phyloP scores from a whole-genome alignment of 2,113 vertebrate genomes.

The Periophthalmus modestus region DNA sequence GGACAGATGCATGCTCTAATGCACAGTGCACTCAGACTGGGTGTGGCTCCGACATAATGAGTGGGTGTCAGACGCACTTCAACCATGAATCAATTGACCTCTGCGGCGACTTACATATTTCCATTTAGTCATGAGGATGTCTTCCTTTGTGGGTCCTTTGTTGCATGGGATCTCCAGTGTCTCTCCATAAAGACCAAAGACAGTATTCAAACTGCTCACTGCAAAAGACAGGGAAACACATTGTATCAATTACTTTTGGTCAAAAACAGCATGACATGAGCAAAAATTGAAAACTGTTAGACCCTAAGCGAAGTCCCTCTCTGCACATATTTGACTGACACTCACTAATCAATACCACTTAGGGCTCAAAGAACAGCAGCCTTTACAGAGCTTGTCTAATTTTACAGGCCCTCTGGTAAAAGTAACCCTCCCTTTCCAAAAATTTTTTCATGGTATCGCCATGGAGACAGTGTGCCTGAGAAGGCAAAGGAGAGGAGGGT shows the following conservation, averaged over 20 bases:
- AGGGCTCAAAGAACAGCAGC: conserved; percentile 5
- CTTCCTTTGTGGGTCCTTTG: conserved; percentile 40
- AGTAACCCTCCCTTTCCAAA: conserved; percentile 30
- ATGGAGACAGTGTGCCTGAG: conserved; percentile 64
- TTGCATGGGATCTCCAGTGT: conserved; percentile 88
- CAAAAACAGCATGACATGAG: conserved; percentile 19
- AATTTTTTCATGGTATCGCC: conserved; percentile 58
- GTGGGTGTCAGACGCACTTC: conserved; percentile 46
- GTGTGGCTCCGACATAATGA: conserved; percentile 61
- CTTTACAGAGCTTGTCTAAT: conserved; percentile 31
- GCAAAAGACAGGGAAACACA: conserved; percentile 45
- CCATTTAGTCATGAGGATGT: conserved; percentile 87
- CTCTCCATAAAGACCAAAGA: conserved; percentile 85
- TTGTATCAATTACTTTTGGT: conserved; percentile 25
- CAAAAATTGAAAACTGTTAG: conserved; percentile 32
- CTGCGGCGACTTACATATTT: conserved; percentile 90
- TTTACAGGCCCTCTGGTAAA: conserved; percentile 24
- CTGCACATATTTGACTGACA: conserved; percentile 19
- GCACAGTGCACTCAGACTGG: conserved; percentile 57
- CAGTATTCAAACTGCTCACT: conserved; percentile 81
- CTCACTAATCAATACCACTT: conserved; percentile 34
- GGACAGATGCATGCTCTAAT: conserved; percentile 48
- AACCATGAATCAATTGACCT: conserved; percentile 50
- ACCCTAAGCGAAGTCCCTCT: conserved; percentile 4
- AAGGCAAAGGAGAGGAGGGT: conserved; percentile 30